These are phyloP conservation scores for Artemia franciscana DNA, from an alignment of 1,140 invertebrate genomes.

Conservation along the genomic window DNA sequence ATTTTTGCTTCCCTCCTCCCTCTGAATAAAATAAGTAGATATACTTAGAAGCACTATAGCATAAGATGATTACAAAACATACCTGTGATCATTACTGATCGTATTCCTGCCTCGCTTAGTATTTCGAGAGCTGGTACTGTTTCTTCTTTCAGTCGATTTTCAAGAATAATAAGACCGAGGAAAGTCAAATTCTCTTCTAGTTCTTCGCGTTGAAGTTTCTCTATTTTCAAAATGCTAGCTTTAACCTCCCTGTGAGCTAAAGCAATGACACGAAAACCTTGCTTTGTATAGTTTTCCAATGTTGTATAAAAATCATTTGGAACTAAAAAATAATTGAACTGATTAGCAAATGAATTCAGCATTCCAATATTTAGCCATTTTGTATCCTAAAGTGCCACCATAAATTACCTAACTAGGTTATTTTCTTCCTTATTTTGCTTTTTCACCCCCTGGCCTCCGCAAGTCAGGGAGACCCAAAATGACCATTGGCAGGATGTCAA, in stretches of 20 bases:
- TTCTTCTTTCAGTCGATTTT: slow-evolving; percentile 68
- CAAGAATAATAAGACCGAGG: slow-evolving; percentile 58
- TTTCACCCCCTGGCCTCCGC: too few relatives aligned
- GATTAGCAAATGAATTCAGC: too few relatives aligned
- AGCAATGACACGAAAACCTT: slow-evolving; percentile 70
- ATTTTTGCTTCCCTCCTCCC: too few relatives aligned
- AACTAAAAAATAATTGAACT: slow-evolving; percentile 15
- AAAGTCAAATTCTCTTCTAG: slow-evolving; percentile 60
- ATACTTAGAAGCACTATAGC: too few relatives aligned
- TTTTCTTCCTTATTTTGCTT: too few relatives aligned
- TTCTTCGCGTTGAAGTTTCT: slow-evolving; percentile 30
- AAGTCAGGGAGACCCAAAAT: too few relatives aligned
- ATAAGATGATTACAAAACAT: slow-evolving; percentile 7
- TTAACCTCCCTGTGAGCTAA: slow-evolving; percentile 28
- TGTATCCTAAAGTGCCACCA: too few relatives aligned
- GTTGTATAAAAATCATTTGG: slow-evolving; percentile 38
- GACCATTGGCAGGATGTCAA: too few relatives aligned
- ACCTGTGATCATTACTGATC: slow-evolving; percentile 81
- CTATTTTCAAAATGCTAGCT: slow-evolving; percentile 19
- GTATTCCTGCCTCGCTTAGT: slow-evolving; percentile 50
- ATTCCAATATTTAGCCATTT: too few relatives aligned
- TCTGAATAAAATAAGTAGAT: too few relatives aligned
- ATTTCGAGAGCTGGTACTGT: slow-evolving; percentile 46
- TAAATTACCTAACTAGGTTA: too few relatives aligned
- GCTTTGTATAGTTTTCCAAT: slow-evolving; percentile 53